Percentiles rank a stretch among this genome's conserved stretches.
These are phyloP conservation scores for Carettochelys insculpta DNA, from an alignment of 2,113 vertebrate genomes.

Conservation along the genomic window DNA sequence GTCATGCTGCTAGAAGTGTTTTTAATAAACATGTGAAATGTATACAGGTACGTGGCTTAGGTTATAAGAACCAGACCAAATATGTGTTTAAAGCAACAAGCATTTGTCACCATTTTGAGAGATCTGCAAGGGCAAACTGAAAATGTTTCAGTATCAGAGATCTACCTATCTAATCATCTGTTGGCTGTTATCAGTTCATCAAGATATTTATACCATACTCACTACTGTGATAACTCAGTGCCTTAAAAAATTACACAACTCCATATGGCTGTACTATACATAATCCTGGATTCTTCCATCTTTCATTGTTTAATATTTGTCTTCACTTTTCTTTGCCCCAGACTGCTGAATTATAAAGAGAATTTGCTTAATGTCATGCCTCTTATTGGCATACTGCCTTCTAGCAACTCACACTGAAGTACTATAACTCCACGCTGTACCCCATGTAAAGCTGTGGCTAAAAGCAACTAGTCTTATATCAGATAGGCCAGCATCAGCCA, in stretches of 20 bases:
- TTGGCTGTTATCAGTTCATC: not conserved
- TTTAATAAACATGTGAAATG: not conserved
- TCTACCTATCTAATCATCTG: not conserved
- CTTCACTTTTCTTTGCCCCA: not conserved
- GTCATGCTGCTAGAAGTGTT: not conserved
- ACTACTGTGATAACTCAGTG: not conserved
- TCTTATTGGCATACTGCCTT: not conserved
- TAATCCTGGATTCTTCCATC: not conserved
- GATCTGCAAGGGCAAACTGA: not conserved
- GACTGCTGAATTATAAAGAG: not conserved
- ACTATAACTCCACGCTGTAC: not conserved
- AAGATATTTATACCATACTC: not conserved
- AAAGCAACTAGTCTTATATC: not conserved
- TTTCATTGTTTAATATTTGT: not conserved
- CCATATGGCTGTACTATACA: not conserved
- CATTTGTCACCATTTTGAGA: not conserved
- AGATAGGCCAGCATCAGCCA: fast-evolving
- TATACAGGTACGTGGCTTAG: not conserved
- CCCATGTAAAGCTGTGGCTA: not conserved
- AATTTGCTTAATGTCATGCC: not conserved
- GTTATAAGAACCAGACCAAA: not conserved
- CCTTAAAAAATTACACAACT: not conserved
- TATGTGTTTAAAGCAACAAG: not conserved
- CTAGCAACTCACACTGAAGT: not conserved
- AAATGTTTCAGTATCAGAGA: not conserved